phyloP scores from a whole-genome alignment of 2,888 invertebrate genomes.

The Himalopsyche anomala region DNA sequence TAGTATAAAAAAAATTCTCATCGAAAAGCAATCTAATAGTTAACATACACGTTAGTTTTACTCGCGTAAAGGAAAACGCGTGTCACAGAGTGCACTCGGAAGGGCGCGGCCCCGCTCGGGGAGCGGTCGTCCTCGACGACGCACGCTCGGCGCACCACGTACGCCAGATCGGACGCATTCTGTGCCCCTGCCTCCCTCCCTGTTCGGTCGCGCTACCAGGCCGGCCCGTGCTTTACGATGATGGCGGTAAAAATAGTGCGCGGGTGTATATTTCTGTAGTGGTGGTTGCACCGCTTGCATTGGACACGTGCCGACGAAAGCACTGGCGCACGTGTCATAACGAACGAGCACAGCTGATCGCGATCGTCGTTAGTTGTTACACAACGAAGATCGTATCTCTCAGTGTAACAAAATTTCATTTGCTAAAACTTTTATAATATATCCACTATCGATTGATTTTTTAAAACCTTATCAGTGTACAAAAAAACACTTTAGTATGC shows the following conservation, averaged over 20 bases:
- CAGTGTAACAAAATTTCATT: no score
- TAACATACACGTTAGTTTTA: no score
- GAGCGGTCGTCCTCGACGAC: constrained; percentile 15
- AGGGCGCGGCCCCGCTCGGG: background rate
- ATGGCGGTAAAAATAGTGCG: background rate
- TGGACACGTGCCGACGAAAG: constrained; percentile 1
- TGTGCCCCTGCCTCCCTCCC: constrained; percentile 19
- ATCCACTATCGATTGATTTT: no score
- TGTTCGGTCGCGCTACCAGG: background rate
- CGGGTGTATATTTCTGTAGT: background rate
- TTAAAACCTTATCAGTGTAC: no score
- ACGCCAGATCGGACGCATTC: background rate
- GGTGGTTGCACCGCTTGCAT: background rate
- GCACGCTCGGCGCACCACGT: constrained; percentile 13
- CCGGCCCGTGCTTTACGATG: background rate
- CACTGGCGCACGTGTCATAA: background rate
- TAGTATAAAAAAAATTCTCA: no score
- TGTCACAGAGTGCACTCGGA: background rate
- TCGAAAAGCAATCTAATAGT: no score
- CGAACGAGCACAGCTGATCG: background rate
- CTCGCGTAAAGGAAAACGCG: background rate
- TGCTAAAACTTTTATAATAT: no score
- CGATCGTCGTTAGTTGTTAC: background rate
- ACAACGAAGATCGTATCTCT: no score
- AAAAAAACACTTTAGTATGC: no score